Evolutionary conservation across 2,797 vertebrate species (phyloP).

Genomic region (Hoplostethus mediterraneus): DNA sequence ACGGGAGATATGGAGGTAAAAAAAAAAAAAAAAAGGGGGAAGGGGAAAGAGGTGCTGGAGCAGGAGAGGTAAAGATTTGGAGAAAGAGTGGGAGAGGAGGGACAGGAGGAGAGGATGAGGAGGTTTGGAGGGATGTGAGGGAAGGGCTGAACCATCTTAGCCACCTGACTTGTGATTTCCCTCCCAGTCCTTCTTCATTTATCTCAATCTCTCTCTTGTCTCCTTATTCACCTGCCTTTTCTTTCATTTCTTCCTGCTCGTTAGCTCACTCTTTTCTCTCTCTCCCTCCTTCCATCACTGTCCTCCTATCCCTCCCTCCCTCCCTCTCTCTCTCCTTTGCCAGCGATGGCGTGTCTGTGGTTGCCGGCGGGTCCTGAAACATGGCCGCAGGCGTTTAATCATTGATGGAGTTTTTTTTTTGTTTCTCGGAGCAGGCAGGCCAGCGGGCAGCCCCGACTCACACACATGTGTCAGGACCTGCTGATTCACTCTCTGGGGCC

Average conservation of each 20-base stretch:
- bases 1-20: background rate
- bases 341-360: slow-evolving; percentile 66
- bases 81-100: slow-evolving; percentile 21
- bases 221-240: slow-evolving; percentile 19
- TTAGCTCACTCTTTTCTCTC: slow-evolving; percentile 54
- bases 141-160: background rate
- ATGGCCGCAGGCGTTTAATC: slow-evolving; percentile 80
- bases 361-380: slow-evolving; percentile 70
- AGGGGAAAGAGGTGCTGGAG: background rate
- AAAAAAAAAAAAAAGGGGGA: background rate
- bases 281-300: slow-evolving; percentile 33
- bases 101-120: slow-evolving; percentile 7
- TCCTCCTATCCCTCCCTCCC: slow-evolving; percentile 1
- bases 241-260: slow-evolving; percentile 57
- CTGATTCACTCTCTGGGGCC: slow-evolving; percentile 81
- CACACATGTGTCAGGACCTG: slow-evolving; percentile 77
- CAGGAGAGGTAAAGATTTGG: slow-evolving; percentile 9
- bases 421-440: slow-evolving; percentile 67
- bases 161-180: slow-evolving; percentile 18
- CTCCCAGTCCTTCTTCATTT: slow-evolving; percentile 9
- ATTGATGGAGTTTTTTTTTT: slow-evolving; percentile 77
- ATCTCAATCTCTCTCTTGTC: background rate
- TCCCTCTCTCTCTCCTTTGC: slow-evolving; percentile 32
- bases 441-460: slow-evolving; percentile 72
- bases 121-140: background rate